These are phyloP conservation scores for Symphodus melops DNA, from an alignment of 2,113 vertebrate species.

Conservation along the genomic window DNA sequence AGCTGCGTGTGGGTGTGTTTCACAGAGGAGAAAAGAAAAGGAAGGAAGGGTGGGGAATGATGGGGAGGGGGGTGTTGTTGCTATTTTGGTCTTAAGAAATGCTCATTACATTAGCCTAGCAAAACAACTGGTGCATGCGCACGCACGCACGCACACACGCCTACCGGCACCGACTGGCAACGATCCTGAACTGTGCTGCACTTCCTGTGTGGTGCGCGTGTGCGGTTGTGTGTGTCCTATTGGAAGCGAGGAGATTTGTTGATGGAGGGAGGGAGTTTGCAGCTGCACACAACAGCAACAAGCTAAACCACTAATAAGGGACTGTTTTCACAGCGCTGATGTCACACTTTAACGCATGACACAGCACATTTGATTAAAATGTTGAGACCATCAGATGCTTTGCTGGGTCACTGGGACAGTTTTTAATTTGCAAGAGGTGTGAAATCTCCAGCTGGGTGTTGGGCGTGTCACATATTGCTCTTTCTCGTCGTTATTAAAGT, in stretches of 20 bases:
- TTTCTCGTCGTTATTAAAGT: constrained; percentile 33
- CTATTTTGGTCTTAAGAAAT: constrained; percentile 72
- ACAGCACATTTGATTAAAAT: constrained; percentile 2
- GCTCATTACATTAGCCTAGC: constrained; percentile 70
- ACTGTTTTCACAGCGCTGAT: constrained; percentile 4
- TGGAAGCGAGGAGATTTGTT: constrained; percentile 35
- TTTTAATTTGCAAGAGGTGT: constrained; percentile 26
- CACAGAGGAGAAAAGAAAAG: constrained; percentile 23
- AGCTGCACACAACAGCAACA: constrained; percentile 28
- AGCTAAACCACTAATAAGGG: constrained; percentile 31
- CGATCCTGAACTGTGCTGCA: constrained; percentile 42
- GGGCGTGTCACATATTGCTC: constrained; percentile 10
- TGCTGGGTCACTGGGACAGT: constrained; percentile 30
- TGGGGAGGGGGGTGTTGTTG: constrained; percentile 23
- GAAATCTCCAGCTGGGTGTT: constrained; percentile 10
- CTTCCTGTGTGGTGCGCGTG: constrained; percentile 22
- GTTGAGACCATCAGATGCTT: background rate
- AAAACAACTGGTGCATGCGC: constrained; percentile 57
- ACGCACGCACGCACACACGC: constrained; percentile 10
- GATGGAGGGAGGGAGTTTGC: constrained; percentile 12
- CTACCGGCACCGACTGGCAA: constrained; percentile 43
- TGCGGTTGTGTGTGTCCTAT: constrained; percentile 1
- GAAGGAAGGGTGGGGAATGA: constrained; percentile 7
- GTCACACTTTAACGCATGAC: constrained; percentile 30
- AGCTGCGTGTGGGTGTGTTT: constrained; percentile 47